phyloP scores from a whole-genome alignment of 2,797 vertebrate genomes.

The Brotula barbata region DNA sequence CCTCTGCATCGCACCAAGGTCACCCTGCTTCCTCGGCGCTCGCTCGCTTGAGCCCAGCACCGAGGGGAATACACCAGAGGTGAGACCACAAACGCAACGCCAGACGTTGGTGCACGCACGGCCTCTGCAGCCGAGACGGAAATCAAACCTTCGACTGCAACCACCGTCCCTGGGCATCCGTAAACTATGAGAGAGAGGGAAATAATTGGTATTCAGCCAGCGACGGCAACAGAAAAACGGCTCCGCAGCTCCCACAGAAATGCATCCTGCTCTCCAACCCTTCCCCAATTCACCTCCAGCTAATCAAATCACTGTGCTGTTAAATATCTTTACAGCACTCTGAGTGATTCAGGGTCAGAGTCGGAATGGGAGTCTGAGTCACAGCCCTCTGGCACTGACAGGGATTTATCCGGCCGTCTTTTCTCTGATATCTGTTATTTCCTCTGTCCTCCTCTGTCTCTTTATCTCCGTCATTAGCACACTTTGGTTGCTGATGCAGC shows the following conservation, averaged over 20 bases:
- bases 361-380: slow-evolving; percentile 35
- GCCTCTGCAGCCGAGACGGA: slow-evolving; percentile 6
- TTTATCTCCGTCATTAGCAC: slow-evolving; percentile 35
- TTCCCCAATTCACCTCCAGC: slow-evolving; percentile 30
- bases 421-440: slow-evolving; percentile 19
- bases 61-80: slow-evolving; percentile 53
- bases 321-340: slow-evolving; percentile 37
- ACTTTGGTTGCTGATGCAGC: slow-evolving; percentile 32
- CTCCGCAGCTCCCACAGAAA: slow-evolving; percentile 2
- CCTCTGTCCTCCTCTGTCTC: slow-evolving; percentile 20
- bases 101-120: slow-evolving; percentile 6
- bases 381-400: slow-evolving; percentile 23
- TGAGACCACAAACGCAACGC: slow-evolving; percentile 22
- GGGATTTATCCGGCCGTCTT: slow-evolving; percentile 43
- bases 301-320: slow-evolving; percentile 40
- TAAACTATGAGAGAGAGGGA: neutral
- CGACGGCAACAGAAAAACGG: slow-evolving; percentile 6
- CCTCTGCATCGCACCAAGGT: slow-evolving; percentile 70
- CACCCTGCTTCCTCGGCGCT: slow-evolving; percentile 60
- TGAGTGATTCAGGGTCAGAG: slow-evolving; percentile 33
- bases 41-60: slow-evolving; percentile 37
- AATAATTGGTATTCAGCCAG: slow-evolving; percentile 37
- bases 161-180: slow-evolving; percentile 6
- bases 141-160: slow-evolving; percentile 24
- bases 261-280: slow-evolving; percentile 5